phyloP scores from a whole-genome alignment of 2,797 vertebrate species.

The Discoglossus pictus region DNA sequence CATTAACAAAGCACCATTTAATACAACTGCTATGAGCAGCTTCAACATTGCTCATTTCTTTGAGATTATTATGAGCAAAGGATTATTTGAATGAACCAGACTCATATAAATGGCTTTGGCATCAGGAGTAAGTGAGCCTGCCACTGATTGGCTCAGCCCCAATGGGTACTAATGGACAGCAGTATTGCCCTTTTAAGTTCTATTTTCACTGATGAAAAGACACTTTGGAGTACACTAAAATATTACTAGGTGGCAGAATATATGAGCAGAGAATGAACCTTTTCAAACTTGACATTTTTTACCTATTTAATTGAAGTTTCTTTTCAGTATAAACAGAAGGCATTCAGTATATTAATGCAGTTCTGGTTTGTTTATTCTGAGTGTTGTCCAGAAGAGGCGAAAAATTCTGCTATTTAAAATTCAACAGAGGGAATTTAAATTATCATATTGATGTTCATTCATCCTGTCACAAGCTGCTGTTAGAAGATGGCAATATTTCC shows the following conservation, averaged over 20 bases:
- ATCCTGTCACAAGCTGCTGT: conserved; percentile 17
- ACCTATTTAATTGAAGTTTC: neutral
- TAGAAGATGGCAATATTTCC: conserved; percentile 15
- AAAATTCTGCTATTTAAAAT: conserved; percentile 25
- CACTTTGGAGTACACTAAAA: too few species aligned
- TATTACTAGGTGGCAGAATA: neutral
- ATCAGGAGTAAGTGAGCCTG: too few species aligned
- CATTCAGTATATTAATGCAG: conserved; percentile 8
- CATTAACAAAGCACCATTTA: too few species aligned
- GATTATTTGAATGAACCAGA: too few species aligned
- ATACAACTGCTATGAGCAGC: too few species aligned
- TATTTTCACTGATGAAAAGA: too few species aligned
- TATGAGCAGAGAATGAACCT: neutral
- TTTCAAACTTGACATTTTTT: neutral
- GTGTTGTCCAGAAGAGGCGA: neutral
- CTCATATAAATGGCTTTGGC: too few species aligned
- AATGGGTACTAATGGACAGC: neutral
- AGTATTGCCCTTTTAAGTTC: neutral
- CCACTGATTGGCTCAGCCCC: too few species aligned
- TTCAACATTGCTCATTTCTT: too few species aligned
- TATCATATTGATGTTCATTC: conserved; percentile 26
- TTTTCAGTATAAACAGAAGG: conserved; percentile 1
- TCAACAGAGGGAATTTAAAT: conserved; percentile 2
- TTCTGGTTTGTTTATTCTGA: conserved; percentile 18
- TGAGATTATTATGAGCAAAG: too few species aligned